Percentiles rank a stretch among this genome's conserved stretches.
phyloP scores from a whole-genome alignment of 2,797 vertebrate species.

The Myotis planiceps region DNA sequence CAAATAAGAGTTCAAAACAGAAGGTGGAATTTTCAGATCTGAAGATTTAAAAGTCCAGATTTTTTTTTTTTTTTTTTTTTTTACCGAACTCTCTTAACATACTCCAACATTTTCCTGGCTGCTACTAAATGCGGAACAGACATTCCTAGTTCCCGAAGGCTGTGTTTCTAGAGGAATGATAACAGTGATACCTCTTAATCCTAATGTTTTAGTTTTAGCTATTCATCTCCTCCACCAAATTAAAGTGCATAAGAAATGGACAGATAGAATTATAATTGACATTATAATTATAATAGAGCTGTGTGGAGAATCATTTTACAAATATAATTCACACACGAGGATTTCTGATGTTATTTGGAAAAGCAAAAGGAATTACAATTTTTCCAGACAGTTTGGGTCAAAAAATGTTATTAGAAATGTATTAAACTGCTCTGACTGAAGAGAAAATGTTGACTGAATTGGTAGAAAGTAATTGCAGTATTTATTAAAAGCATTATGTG shows the following conservation, averaged over 20 bases:
- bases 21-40: not conserved
- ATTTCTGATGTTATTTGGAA: constrained; percentile 21
- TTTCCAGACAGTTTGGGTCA: not conserved
- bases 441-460: not conserved
- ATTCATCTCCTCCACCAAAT: not conserved
- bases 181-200: not conserved
- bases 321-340: not conserved
- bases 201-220: not conserved
- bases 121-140: not conserved
- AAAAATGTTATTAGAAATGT: not conserved
- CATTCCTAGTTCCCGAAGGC: not conserved
- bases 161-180: not conserved
- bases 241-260: not conserved
- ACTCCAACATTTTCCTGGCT: not conserved
- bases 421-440: constrained; percentile 27
- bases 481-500: constrained; percentile 15
- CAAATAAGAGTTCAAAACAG: not conserved
- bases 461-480: not conserved
- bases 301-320: not conserved
- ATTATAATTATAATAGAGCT: not conserved
- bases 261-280: not conserved
- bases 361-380: not conserved
- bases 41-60: not conserved
- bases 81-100: not conserved
- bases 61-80: not conserved